Percentiles rank a stretch among this genome's conserved stretches.
phyloP scores from a whole-genome alignment of 2,113 vertebrate genomes.

The Aegithalos caudatus region DNA sequence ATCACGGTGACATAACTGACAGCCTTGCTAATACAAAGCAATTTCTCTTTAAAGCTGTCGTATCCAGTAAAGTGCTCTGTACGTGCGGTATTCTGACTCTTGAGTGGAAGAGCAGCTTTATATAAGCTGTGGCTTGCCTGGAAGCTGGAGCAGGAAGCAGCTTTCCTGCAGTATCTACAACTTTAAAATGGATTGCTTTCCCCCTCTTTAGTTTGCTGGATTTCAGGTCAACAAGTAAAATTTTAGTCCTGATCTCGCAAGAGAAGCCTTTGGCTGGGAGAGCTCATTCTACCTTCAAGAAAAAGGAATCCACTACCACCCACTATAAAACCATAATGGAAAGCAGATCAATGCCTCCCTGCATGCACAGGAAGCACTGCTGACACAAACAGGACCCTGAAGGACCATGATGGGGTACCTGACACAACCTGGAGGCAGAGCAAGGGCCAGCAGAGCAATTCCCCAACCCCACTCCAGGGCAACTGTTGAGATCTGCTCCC shows the following conservation, averaged over 20 bases:
- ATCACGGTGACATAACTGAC: constrained; percentile 60
- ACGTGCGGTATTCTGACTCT: constrained; percentile 25
- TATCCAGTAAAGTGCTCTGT: constrained; percentile 45
- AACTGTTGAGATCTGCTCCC: neutral
- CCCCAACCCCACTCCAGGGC: neutral
- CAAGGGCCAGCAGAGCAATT: neutral
- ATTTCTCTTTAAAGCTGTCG: constrained; percentile 62
- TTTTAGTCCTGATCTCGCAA: neutral
- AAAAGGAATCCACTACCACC: neutral
- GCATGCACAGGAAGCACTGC: neutral
- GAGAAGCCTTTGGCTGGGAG: neutral
- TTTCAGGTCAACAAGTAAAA: constrained; percentile 28
- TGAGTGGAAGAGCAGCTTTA: constrained; percentile 42
- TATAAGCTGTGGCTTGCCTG: constrained; percentile 41
- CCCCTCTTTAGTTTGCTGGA: neutral
- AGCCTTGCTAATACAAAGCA: constrained; percentile 56
- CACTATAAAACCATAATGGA: neutral
- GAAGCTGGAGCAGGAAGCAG: constrained; percentile 7
- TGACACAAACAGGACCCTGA: neutral
- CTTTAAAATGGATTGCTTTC: constrained; percentile 6
- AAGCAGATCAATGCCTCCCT: neutral
- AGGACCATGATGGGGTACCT: rapidly evolving
- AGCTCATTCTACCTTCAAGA: neutral
- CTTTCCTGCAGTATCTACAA: neutral
- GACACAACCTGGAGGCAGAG: neutral